Conservation (phyloP, 1,140 invertebrate species). For the Agrypnia vestita region DNA sequence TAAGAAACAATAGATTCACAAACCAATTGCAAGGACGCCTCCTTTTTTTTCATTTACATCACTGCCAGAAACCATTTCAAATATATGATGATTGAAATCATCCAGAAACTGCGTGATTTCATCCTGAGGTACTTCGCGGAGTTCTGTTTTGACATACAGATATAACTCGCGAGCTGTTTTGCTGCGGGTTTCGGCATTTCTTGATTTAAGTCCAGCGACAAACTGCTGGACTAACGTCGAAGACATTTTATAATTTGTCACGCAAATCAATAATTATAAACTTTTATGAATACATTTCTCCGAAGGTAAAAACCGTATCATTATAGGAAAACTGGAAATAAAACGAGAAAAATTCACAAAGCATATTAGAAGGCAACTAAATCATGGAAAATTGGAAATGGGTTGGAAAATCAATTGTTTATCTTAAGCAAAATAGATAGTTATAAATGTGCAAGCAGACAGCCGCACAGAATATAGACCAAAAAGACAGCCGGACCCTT, state of each 20-base stretch:
- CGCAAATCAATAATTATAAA: slow-evolving; percentile 32
- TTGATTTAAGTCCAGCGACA: slow-evolving; percentile 90
- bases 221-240: slow-evolving; percentile 83
- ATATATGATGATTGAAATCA: slow-evolving; percentile 96
- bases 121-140: slow-evolving; percentile 93
- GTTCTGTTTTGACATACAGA: slow-evolving; percentile 92
- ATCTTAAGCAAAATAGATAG: slow-evolving; percentile 1
- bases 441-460: background rate
- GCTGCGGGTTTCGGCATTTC: slow-evolving; percentile 86
- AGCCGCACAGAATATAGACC: background rate
- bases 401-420: background rate
- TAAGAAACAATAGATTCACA: background rate
- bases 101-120: slow-evolving; percentile 93
- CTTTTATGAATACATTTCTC: no score
- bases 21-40: slow-evolving; percentile 94
- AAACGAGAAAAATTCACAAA: no score
- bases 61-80: slow-evolving; percentile 94
- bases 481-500: background rate
- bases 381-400: no score
- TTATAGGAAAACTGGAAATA: no score
- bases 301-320: no score
- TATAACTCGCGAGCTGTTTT: slow-evolving; percentile 92
- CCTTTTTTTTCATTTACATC: slow-evolving; percentile 97
- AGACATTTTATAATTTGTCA: slow-evolving; percentile 68
- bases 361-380: no score